Evolutionary conservation across 35 echinoderm and acorn worm genomes (phyloP).

Genomic region (Holothuria glaberrima): DNA sequence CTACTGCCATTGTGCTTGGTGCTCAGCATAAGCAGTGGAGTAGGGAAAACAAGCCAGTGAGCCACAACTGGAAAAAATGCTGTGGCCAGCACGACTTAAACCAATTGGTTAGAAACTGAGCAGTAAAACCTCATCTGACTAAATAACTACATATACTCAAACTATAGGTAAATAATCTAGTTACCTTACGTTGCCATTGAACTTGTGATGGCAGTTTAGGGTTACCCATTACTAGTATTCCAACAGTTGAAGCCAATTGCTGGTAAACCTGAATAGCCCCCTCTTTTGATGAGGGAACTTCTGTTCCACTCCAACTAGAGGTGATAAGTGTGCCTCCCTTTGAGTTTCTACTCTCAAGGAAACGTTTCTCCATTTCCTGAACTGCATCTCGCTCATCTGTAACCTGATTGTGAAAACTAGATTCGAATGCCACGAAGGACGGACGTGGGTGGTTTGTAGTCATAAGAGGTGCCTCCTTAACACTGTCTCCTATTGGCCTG

Average conservation of each 20-base stretch:
- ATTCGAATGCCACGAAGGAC: constrained; percentile 75
- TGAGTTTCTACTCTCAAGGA: not conserved
- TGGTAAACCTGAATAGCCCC: constrained; percentile 56
- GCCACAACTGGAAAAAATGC: too few relatives aligned
- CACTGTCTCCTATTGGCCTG: constrained; percentile 42
- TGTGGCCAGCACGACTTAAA: too few relatives aligned
- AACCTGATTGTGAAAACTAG: constrained; percentile 53
- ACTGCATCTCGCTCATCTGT: constrained; percentile 47
- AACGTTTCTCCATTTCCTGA: constrained; percentile 64
- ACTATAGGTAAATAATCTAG: not conserved
- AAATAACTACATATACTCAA: not conserved
- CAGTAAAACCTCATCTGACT: too few relatives aligned
- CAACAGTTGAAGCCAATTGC: constrained; percentile 23
- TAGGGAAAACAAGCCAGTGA: too few relatives aligned
- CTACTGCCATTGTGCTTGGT: too few relatives aligned
- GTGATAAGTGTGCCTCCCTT: constrained; percentile 74
- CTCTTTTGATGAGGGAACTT: constrained; percentile 66
- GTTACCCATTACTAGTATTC: constrained; percentile 78
- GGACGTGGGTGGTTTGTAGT: constrained; percentile 68
- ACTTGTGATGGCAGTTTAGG: constrained; percentile 76
- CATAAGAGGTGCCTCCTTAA: constrained; percentile 67
- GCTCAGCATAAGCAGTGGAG: too few relatives aligned
- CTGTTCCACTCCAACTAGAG: constrained; percentile 78
- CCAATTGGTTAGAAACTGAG: too few relatives aligned
- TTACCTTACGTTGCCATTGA: constrained; percentile 76